Base-by-base conservation (phyloP, 2,797 vertebrate species). In the Coranthus polyacanthus region DNA sequence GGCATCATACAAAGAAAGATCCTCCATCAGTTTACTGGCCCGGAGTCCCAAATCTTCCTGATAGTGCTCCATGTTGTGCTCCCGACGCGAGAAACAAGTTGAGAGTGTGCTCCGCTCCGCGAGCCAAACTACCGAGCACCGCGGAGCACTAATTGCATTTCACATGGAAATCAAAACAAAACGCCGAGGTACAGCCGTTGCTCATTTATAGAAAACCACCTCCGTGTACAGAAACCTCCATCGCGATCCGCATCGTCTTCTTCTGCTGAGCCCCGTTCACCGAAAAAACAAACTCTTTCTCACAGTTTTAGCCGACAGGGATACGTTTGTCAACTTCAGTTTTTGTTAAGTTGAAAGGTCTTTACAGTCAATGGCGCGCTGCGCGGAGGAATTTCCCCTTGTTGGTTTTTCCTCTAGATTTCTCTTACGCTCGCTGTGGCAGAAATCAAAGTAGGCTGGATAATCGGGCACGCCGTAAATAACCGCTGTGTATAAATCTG, bases 351-450 rank as follows among this genome's bases (percentile, higher is more conserved):
- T 95, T 94, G 94, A 94, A 93, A 89, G 93, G 92, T 94, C 91
- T 92, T 91, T 93, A 88, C 94, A 92, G 94, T 92, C 93, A 94
- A 95, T 95, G 95, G 96, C 95, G 94, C 94, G 95, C 94, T 92
- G 90, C 93, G 96, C 95, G 95, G 96, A 97, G 96, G 96, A 96
- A 97, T 96, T 96, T 94, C 89, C 79, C 77, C 92, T 72, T 82
- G 69, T 90, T 77, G 83, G 88, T 76, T 89, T 91, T 86, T 82
- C 74, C 57, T 68, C 51, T 44, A 53, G 63, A 77, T 73, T 75
- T 73, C 54, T 11, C 44, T 61, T 11, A 12, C 32, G 12, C 16
- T 3, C 36, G 0, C 52, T 24, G 5, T 29, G 18, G 16, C 2
- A 6, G 16, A 36, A 32, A 47, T 36, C 36, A 55, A 65, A 85